Conservation (phyloP, 2,888 invertebrate genomes). For the Ditula angustiorana region DNA sequence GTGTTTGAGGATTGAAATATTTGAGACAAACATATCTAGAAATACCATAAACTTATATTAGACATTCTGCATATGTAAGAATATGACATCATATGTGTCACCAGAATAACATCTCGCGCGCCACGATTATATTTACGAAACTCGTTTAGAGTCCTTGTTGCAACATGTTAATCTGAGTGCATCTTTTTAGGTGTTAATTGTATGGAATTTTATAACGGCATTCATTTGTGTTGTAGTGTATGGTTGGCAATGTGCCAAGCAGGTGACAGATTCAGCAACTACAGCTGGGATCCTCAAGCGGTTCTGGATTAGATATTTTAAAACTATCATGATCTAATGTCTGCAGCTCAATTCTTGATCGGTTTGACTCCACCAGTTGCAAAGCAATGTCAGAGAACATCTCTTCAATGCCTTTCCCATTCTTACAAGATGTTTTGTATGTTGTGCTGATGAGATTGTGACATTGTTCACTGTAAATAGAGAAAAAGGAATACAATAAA, state of each 20-base stretch:
- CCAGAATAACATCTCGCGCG: no score
- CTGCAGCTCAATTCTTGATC: constrained; percentile 93
- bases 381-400: constrained; percentile 96
- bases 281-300: constrained; percentile 81
- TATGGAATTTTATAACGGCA: no score
- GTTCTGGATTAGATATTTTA: constrained; percentile 88
- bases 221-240: no score
- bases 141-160: no score
- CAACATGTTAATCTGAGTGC: no score
- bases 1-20: no score
- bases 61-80: no score
- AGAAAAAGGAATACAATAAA: constrained; percentile 28
- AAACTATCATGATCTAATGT: constrained; percentile 91
- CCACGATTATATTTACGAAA: no score
- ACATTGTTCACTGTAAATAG: constrained; percentile 91
- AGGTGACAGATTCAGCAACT: constrained; percentile 63
- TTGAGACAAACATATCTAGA: no score
- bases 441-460: constrained; percentile 95
- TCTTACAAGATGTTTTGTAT: constrained; percentile 96
- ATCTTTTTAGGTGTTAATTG: no score
- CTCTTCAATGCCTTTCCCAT: constrained; percentile 93
- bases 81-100: no score
- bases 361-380: constrained; percentile 91
- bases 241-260: not conserved
- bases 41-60: no score